Evolutionary conservation across 2,888 invertebrate genomes (phyloP).

Genomic region (Uloborus plumipes): DNA sequence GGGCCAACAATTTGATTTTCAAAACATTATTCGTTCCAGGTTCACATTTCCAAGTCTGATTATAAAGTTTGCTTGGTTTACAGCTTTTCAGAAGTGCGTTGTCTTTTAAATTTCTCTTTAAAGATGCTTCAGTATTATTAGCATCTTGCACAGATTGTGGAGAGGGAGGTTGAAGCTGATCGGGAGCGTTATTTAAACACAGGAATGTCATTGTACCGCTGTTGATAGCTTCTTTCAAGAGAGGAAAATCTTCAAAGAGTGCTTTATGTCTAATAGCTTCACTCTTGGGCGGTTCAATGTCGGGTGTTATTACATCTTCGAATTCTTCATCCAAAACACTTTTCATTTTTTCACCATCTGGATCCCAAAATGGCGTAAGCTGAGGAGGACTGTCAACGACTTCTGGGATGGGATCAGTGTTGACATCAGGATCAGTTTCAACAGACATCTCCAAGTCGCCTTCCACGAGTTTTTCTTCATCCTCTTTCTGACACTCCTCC

Average conservation of each 20-base stretch:
- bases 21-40: slow-evolving; percentile 26
- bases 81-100: no score
- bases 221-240: slow-evolving; percentile 35
- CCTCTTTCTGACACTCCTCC: background rate
- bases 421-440: background rate
- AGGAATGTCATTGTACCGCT: slow-evolving; percentile 27
- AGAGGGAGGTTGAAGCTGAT: no score
- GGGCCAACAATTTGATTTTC: slow-evolving; percentile 47
- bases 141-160: no score
- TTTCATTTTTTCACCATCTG: background rate
- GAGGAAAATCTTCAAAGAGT: slow-evolving; percentile 31
- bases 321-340: background rate
- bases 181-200: no score
- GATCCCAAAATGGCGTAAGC: slow-evolving; percentile 53
- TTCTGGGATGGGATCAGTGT: background rate
- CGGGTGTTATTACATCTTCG: background rate
- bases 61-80: background rate
- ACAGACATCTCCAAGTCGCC: background rate
- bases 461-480: background rate
- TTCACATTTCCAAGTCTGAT: slow-evolving; percentile 48
- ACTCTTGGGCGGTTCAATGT: background rate
- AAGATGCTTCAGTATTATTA: no score
- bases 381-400: slow-evolving; percentile 36
- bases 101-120: no score
- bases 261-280: background rate